Base-by-base conservation (phyloP, 1,140 invertebrate genomes). In the Acyrthosiphon pisum region DNA sequence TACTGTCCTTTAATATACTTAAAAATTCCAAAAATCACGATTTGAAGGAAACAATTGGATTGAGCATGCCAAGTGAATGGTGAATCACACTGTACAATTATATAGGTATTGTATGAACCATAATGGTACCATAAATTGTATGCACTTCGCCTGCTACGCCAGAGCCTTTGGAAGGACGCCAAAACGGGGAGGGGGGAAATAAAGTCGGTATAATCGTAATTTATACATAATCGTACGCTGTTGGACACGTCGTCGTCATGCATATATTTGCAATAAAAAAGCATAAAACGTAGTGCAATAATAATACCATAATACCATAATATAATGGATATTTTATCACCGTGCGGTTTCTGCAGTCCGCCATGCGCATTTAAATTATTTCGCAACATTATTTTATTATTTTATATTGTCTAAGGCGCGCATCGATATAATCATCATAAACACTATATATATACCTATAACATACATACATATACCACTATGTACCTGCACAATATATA, bases 291-390 rank as follows among this genome's bases (percentile, higher is more conserved):
- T 30, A 60, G 26, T 14, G 30, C 56, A 60, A 60, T 30, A n/a
- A n/a, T n/a, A 60, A 60, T 60, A 60, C 56, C 44, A 60, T 60
- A 60, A 30, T 30, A 30, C 30, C 0, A 30, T 60, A n/a, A 68
- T 68, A 68, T n/a, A 68, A 68, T 68, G 30, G 60, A 68, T 68
- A 68, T 68, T n/a, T 68, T 68, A 68, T 68, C 60, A n/a, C 60
- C 14, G 30, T n/a, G 30, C 30, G 30, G 30, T 68, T 68, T 68
- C 11, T n/a, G 11, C 60, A 68, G 11, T 48, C 60, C 30, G 30
- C 14, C 60, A 22, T 0, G 4, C 60, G 60, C 30, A n/a, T 76
- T 76, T 76, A 35, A 76, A 76, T 76, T 76, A n/a, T 76, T 76
- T 76, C 14, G 60, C 60, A 76, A 76, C 18, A 18, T 30, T 60